Evolutionary conservation across 2,797 vertebrate genomes (phyloP).

Genomic region (Huso huso): DNA sequence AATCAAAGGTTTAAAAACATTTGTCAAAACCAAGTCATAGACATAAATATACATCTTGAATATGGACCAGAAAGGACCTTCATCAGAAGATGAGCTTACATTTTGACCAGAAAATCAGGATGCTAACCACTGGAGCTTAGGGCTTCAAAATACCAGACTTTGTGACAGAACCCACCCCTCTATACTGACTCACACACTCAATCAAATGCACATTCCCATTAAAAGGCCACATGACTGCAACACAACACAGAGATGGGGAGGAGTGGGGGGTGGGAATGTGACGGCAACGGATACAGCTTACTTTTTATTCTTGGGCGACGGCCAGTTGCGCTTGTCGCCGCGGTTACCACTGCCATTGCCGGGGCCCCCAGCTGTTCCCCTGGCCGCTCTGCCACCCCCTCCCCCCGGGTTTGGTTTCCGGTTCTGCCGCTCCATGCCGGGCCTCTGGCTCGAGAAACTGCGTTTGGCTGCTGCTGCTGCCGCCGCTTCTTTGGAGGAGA

Average conservation of each 20-base stretch:
- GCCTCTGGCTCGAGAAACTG: conserved; percentile 88
- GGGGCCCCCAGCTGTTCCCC: conserved; percentile 41
- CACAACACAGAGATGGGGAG: background rate
- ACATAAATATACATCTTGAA: too few relatives aligned
- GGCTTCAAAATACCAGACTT: too few relatives aligned
- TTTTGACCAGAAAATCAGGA: too few relatives aligned
- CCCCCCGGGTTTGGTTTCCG: conserved; percentile 68
- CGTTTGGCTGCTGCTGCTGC: conserved; percentile 60
- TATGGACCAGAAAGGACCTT: too few relatives aligned
- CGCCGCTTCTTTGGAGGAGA: conserved; percentile 52
- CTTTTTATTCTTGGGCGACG: conserved; percentile 85
- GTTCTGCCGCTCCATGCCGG: conserved; percentile 87
- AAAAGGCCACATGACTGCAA: background rate
- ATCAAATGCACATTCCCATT: background rate
- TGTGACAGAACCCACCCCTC: too few relatives aligned
- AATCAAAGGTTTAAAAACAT: too few relatives aligned
- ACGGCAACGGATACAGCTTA: conserved; percentile 42
- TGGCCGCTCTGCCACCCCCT: conserved; percentile 38
- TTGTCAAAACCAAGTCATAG: too few relatives aligned
- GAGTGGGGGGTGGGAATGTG: too few relatives aligned
- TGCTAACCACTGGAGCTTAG: too few relatives aligned
- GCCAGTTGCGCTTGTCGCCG: conserved; percentile 72
- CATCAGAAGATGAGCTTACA: too few relatives aligned
- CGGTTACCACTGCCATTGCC: conserved; percentile 58
- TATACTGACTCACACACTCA: too few relatives aligned